Base-by-base conservation (phyloP, 2,797 vertebrate genomes). In the Protonibea diacanthus region DNA sequence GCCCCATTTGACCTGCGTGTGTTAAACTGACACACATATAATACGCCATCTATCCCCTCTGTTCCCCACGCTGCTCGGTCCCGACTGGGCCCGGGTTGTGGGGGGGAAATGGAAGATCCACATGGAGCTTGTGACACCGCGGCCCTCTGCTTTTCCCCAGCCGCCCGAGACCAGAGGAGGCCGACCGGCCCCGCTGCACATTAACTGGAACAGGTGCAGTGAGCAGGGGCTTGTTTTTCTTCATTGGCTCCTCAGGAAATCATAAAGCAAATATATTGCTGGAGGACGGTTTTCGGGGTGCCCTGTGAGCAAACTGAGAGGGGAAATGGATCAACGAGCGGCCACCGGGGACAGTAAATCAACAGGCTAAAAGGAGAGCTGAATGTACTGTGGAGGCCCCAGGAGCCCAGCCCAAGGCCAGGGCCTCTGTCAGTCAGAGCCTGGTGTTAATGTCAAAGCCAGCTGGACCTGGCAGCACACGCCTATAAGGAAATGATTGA, bases 251-350 rank as follows among this genome's bases (percentile, higher is more conserved):
- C 90, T 89, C 93, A 96, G 96, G 94, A 97, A 97, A 96, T 95
- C 96, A 96, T 96, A 96, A 96, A 96, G 92, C 94, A 97, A 96
- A 96, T 95, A 95, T 95, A 95, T 95, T 92, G 90, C 94, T 90
- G 93, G 89, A 94, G 92, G 95, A 94, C 89, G 92, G 89, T 95
- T 97, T 95, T 96, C 90, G 91, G 94, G 95, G 94, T 96, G 92
- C 94, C 94, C 95, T 94, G 94, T 94, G 95, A 96, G 94, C 93
- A 95, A 95, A 93, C 91, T 85, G 93, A 96, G 94, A 95, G 93
- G 94, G 93, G 95, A 96, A 96, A 95, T 93, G 93, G 94, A 95
- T 96, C 96, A 96, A 92, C 89, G 86, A 94, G 85, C 49, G 48
- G 94, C 93, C 95, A 91, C 91, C 51, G 47, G 95, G 94, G 95